Percentiles rank a stretch among this genome's conserved stretches.
Conservation (phyloP, 1,140 invertebrate genomes). For the Psix sp. region DNA sequence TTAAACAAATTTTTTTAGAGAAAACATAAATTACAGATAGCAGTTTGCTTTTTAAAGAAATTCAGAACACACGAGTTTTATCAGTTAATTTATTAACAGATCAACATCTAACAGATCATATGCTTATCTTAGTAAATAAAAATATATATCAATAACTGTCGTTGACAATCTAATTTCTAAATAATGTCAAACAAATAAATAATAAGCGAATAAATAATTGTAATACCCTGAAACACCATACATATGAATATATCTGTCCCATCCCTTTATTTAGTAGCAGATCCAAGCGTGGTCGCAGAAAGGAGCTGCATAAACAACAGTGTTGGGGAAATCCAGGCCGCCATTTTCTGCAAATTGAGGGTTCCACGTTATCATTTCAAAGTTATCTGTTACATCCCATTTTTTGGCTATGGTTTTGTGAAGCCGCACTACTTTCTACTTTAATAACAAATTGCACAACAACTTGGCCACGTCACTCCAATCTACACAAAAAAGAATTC, state of each 20-base stretch:
- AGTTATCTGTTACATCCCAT: conserved; percentile 17
- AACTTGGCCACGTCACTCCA: conserved; percentile 49
- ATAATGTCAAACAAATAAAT: too few relatives aligned
- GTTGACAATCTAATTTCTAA: too few relatives aligned
- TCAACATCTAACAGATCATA: too few relatives aligned
- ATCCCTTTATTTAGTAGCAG: conserved; percentile 59
- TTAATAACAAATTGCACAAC: conserved; percentile 38
- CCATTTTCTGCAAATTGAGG: conserved; percentile 64
- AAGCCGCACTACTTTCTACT: conserved; percentile 52
- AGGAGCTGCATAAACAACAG: conserved; percentile 58
- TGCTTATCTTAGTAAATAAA: too few relatives aligned
- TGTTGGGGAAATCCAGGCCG: conserved; percentile 56
- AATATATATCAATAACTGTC: too few relatives aligned
- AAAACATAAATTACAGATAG: too few relatives aligned
- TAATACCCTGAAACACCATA: too few relatives aligned
- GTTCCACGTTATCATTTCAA: conserved; percentile 56
- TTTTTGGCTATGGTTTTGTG: conserved; percentile 10
- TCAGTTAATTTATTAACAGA: too few relatives aligned
- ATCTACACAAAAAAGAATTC: conserved; percentile 37
- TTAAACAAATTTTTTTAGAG: too few relatives aligned
- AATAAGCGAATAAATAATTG: too few relatives aligned
- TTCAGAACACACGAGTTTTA: too few relatives aligned
- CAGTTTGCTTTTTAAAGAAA: too few relatives aligned
- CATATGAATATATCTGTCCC: conserved; percentile 16
- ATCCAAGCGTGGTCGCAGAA: conserved; percentile 52